phyloP scores from a whole-genome alignment of 2,113 vertebrate species.

The Erythrolamprus reginae region DNA sequence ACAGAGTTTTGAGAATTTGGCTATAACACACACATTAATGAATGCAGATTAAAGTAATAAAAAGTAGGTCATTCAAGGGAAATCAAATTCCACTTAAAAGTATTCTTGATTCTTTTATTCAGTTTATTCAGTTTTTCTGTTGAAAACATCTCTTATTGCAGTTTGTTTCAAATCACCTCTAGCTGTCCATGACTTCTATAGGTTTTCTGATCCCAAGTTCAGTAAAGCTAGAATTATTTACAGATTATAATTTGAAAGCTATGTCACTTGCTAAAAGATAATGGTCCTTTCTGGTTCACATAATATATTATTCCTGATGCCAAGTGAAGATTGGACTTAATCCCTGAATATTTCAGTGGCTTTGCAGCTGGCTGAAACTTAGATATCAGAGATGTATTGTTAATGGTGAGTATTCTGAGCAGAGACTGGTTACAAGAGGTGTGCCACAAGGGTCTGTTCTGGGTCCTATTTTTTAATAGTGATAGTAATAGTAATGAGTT shows the following conservation, averaged over 20 bases:
- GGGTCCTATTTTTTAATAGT: too few species aligned
- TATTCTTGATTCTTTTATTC: not conserved
- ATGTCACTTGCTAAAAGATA: not conserved
- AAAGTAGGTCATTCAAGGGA: not conserved
- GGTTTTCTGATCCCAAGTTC: not conserved
- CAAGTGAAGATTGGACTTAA: too few species aligned
- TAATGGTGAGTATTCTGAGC: too few species aligned
- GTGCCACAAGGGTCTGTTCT: too few species aligned
- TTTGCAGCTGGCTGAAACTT: too few species aligned
- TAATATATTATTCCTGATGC: not conserved
- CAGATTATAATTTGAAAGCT: not conserved
- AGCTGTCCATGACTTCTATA: not conserved
- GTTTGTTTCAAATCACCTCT: not conserved
- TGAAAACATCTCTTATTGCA: not conserved
- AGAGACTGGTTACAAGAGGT: too few species aligned
- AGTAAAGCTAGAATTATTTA: not conserved
- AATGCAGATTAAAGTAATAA: not conserved
- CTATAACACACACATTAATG: not conserved
- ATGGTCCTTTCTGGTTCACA: not conserved
- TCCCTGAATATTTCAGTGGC: too few species aligned
- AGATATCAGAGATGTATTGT: too few species aligned
- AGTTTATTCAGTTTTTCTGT: not conserved
- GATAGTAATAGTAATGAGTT: too few species aligned
- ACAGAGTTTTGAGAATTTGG: not conserved
- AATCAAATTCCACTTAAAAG: not conserved